Conservation (phyloP, 2,888 invertebrate species). For the Leptopilina myrica region DNA sequence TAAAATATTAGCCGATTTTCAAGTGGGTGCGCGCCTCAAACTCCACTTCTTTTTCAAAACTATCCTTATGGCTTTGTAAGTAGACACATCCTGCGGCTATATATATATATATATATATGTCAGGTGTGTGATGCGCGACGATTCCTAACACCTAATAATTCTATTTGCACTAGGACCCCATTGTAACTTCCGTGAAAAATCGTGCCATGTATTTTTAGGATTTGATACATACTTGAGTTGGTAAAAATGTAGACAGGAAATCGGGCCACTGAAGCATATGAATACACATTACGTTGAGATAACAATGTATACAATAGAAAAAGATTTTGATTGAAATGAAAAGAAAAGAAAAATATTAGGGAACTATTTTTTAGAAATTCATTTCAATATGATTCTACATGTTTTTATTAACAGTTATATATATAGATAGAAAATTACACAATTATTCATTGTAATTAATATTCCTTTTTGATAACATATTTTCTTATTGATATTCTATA, state of each 20-base stretch:
- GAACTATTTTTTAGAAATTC: background rate
- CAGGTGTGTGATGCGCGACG: conserved; percentile 62
- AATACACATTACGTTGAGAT: conserved; percentile 39
- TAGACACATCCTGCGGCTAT: conserved; percentile 36
- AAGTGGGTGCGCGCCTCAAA: conserved; percentile 46
- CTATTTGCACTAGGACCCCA: conserved; percentile 66
- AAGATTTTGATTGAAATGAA: background rate
- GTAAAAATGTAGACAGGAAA: conserved; percentile 16
- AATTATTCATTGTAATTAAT: too few relatives aligned
- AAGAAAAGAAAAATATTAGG: background rate
- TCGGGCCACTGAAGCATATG: conserved; percentile 27
- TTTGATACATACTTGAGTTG: conserved; percentile 37
- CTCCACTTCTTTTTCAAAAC: conserved; percentile 41
- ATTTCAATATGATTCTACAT: background rate
- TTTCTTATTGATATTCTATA: too few relatives aligned
- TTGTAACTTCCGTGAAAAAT: conserved; percentile 53
- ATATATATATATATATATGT: conserved; percentile 35
- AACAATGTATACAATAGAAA: conserved; percentile 21
- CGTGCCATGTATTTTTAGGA: conserved; percentile 69
- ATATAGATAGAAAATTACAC: too few relatives aligned
- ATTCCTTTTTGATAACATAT: too few relatives aligned
- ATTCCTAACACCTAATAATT: conserved; percentile 70
- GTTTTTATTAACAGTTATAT: too few relatives aligned
- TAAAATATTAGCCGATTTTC: conserved; percentile 55
- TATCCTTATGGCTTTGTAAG: conserved; percentile 41